Conservation (phyloP, 1,140 invertebrate genomes). For the Daktulosphaira vitifoliae region DNA sequence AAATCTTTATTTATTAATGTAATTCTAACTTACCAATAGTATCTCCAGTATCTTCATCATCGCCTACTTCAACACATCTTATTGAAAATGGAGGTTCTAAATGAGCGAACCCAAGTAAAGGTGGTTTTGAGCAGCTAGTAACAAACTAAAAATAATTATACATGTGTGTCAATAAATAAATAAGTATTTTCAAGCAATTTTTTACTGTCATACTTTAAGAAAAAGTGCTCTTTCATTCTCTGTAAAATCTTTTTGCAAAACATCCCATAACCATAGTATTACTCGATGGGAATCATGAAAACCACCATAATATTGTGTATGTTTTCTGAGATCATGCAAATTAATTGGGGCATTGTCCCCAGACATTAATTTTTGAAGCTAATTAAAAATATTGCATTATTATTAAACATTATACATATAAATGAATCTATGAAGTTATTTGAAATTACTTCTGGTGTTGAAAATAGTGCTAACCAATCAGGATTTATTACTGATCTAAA, state of each 20-base stretch:
- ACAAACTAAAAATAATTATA: conserved; percentile 71
- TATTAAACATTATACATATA: conserved; percentile 5
- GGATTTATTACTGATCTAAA: conserved; percentile 91
- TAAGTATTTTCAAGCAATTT: too few species aligned
- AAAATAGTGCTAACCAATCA: conserved; percentile 93
- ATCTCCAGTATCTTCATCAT: conserved; percentile 90
- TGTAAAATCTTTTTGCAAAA: conserved; percentile 90
- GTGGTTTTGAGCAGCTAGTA: conserved; percentile 96
- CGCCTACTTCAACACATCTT: conserved; percentile 95
- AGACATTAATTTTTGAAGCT: conserved; percentile 80
- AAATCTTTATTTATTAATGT: not conserved
- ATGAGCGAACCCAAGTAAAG: conserved; percentile 92
- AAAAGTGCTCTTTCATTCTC: conserved; percentile 87
- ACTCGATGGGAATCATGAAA: conserved; percentile 98
- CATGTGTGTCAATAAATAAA: too few species aligned
- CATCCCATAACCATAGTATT: conserved; percentile 98
- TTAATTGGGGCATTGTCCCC: conserved; percentile 87
- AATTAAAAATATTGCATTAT: conserved; percentile 36
- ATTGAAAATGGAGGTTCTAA: conserved; percentile 98
- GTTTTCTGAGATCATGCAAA: conserved; percentile 76
- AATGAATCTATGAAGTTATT: not conserved
- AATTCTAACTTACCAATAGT: conserved; percentile 23
- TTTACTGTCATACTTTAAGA: conserved; percentile 60
- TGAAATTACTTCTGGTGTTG: conserved; percentile 75
- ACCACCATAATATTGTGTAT: conserved; percentile 98